Evolutionary conservation across 2,113 vertebrate genomes (phyloP).

Genomic region (Eublepharis macularius): DNA sequence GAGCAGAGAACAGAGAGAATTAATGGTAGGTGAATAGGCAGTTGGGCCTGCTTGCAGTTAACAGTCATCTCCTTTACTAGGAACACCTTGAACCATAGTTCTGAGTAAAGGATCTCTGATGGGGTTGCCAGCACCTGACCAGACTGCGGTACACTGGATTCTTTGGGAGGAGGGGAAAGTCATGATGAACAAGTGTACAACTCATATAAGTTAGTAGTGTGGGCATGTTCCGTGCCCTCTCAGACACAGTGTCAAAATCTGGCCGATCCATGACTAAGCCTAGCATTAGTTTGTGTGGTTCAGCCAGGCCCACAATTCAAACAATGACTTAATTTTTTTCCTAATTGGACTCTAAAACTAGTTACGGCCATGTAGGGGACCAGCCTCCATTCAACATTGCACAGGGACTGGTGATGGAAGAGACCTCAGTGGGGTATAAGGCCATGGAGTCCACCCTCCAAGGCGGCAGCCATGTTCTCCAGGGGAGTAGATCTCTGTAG

Average conservation of each 20-base stretch:
- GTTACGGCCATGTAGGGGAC: too few relatives aligned
- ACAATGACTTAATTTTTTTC: too few relatives aligned
- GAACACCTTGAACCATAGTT: too few relatives aligned
- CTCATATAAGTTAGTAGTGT: not conserved
- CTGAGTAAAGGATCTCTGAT: too few relatives aligned
- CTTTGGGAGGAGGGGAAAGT: not conserved
- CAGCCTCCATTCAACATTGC: too few relatives aligned
- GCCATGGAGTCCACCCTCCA: too few relatives aligned
- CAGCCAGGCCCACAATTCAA: not conserved
- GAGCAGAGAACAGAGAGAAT: slow-evolving; percentile 60
- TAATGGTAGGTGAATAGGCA: slow-evolving; percentile 70
- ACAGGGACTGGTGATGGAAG: too few relatives aligned
- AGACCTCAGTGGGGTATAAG: too few relatives aligned
- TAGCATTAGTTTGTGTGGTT: not conserved
- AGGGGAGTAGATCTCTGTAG: too few relatives aligned
- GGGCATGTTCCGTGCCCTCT: not conserved
- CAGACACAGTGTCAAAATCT: not conserved
- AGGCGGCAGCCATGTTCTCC: too few relatives aligned
- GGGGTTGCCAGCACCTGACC: too few relatives aligned
- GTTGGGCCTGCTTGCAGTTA: not conserved
- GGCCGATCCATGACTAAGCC: not conserved
- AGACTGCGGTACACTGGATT: not conserved
- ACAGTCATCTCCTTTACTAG: not conserved
- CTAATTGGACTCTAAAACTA: too few relatives aligned
- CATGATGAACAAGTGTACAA: not conserved